These are phyloP conservation scores for Ptycholaimellus sp. DNA, from an alignment of 2,888 invertebrate genomes.

Conservation along the genomic window DNA sequence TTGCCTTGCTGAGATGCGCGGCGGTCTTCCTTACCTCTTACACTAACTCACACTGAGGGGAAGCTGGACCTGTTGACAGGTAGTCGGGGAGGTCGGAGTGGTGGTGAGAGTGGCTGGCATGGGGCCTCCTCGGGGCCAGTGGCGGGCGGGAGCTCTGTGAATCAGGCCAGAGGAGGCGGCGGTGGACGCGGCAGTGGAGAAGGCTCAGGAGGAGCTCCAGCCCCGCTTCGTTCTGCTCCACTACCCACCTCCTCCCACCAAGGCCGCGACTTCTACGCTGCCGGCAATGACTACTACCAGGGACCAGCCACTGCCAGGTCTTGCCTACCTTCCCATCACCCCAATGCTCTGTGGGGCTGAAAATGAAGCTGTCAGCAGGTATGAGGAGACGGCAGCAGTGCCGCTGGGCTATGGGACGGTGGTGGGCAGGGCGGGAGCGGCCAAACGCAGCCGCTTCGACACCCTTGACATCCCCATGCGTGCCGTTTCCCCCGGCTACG, in stretches of 20 bases:
- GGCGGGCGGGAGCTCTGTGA: conserved; percentile 7
- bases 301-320: too few species aligned
- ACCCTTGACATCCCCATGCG: conserved; percentile 2
- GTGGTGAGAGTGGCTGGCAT: conserved; percentile 32
- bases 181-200: conserved; percentile 5
- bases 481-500: conserved; percentile 2
- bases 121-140: conserved; percentile 7
- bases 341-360: too few species aligned
- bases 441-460: conserved; percentile 4
- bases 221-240: too few species aligned
- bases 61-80: too few species aligned
- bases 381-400: conserved; percentile 17
- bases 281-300: too few species aligned
- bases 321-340: too few species aligned
- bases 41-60: too few species aligned
- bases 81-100: too few species aligned
- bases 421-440: conserved; percentile 4
- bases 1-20: conserved; percentile 17
- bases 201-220: conserved; percentile 14
- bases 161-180: conserved; percentile 6
- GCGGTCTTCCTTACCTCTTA: conserved; percentile 2
- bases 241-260: too few species aligned
- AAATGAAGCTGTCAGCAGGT: too few species aligned
- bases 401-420: conserved; percentile 14
- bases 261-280: too few species aligned